Percentiles rank a stretch among this genome's conserved stretches.
Conservation (phyloP, 2,113 vertebrate genomes). For the Marmota monax region DNA sequence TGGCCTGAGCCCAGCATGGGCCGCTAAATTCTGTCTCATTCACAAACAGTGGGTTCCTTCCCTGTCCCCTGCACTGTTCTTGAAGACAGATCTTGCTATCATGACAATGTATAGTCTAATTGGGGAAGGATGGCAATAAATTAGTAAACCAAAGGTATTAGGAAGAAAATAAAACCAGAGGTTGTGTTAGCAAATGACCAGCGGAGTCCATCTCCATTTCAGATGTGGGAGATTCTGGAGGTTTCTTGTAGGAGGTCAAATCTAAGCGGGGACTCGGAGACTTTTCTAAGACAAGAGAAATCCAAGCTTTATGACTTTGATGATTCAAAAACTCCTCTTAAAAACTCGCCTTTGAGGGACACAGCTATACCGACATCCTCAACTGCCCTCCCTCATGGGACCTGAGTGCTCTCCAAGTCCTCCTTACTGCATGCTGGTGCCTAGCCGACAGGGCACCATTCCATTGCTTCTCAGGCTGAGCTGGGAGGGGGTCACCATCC, state of each 20-base stretch:
- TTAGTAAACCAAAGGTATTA: background rate
- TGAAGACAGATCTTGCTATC: background rate
- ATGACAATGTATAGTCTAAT: fast-evolving
- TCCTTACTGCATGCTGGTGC: background rate
- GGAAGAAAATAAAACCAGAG: background rate
- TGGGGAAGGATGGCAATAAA: too few relatives aligned
- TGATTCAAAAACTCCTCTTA: background rate
- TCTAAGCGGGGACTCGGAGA: background rate
- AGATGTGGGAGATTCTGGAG: background rate
- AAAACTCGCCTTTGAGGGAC: background rate
- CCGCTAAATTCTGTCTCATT: too few relatives aligned
- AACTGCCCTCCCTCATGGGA: background rate
- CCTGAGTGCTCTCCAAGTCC: fast-evolving
- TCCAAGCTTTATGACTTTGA: background rate
- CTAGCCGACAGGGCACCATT: constrained; percentile 15
- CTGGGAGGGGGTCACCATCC: constrained; percentile 57
- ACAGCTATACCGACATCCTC: fast-evolving
- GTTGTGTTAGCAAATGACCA: background rate
- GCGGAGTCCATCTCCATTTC: fast-evolving
- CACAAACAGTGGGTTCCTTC: background rate
- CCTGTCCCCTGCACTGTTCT: background rate
- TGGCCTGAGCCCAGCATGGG: too few relatives aligned
- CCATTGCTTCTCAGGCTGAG: constrained; percentile 62
- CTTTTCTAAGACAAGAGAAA: background rate
- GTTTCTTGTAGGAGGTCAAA: background rate